Evolutionary conservation across 2,888 invertebrate genomes (phyloP), one percentile per base, ranked within the genome.

Genomic region (Muscina levida): DNA sequence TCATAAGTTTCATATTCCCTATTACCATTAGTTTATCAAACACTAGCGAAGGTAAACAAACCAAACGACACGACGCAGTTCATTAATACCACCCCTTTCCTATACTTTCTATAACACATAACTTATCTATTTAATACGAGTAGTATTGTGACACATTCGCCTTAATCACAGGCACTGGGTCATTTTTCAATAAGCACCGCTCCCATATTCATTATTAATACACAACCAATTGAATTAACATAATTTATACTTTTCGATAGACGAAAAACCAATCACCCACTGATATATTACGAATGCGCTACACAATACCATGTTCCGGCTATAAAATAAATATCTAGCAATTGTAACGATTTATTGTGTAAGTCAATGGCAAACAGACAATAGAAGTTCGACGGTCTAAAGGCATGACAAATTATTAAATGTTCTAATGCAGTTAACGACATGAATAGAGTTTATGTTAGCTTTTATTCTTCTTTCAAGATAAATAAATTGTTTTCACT

Each of bases 181-280:
- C n/a, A n/a, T n/a, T n/a, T n/a, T n/a, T n/a, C n/a, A n/a, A n/a
- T n/a, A 37, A 6, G 37, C 10, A 37, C 10, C 10, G 37, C 4
- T 4, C 37, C 37, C 4, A 37, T 10, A 37, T 37, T 19, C 48
- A 48, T 48, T 46, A 46, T 17, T 46, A 19, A 48, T 19, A 48
- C 48, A 48, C 48, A n/a, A n/a, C 24, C 24, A 13, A 65, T 26
- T 24, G 42, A 65, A 65, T 65, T 65, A 65, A 46, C 65, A 65
- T 65, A 65, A 65, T 2, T 65, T 65, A 44, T 26, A 3, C 13
- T 46, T 10, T 44, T 26, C 17, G 17, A 39, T 4, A 42, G 48
- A 44, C 15, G 17, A 46, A 46, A 46, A 11, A 6, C 53, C 24
- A n/a, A 39, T 24, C 65, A 65, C 65, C 65, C 65, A 65, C 26